Conservation (phyloP, 1,140 invertebrate genomes). For the Portunus trituberculatus region DNA sequence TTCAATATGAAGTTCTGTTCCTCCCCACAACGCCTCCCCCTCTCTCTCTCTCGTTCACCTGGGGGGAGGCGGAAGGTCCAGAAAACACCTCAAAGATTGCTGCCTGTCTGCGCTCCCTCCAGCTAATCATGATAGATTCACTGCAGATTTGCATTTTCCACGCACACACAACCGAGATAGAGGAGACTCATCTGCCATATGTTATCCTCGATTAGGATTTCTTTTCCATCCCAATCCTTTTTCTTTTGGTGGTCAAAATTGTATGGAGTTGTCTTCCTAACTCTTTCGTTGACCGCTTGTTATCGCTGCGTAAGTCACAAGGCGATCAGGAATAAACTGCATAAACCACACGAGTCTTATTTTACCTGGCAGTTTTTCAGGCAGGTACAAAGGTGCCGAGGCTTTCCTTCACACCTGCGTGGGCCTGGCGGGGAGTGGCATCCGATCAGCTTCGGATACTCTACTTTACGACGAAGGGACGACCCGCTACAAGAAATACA, state of each 20-base stretch:
- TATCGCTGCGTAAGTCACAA: not conserved
- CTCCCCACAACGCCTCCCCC: not conserved
- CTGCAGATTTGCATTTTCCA: not conserved
- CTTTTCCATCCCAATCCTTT: not conserved
- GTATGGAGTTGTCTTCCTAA: not conserved
- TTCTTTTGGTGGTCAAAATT: not conserved
- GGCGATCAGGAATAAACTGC: not conserved
- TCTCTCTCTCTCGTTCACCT: conserved; percentile 1
- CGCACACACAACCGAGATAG: not conserved
- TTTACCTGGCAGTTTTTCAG: not conserved
- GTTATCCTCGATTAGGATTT: not conserved
- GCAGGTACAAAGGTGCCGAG: not conserved
- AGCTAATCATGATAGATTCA: not conserved
- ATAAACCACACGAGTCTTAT: not conserved
- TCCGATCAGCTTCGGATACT: not conserved
- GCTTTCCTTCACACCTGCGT: not conserved
- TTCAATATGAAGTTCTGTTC: not conserved
- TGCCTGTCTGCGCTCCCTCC: not conserved
- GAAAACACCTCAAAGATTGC: not conserved
- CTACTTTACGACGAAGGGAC: not conserved
- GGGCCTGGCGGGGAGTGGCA: not conserved
- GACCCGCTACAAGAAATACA: not conserved
- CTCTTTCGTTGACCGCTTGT: not conserved
- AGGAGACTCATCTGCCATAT: not conserved
- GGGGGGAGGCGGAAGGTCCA: not conserved